These are phyloP conservation scores for Caprella mutica DNA, from an alignment of 2,888 invertebrate species.

Conservation along the genomic window DNA sequence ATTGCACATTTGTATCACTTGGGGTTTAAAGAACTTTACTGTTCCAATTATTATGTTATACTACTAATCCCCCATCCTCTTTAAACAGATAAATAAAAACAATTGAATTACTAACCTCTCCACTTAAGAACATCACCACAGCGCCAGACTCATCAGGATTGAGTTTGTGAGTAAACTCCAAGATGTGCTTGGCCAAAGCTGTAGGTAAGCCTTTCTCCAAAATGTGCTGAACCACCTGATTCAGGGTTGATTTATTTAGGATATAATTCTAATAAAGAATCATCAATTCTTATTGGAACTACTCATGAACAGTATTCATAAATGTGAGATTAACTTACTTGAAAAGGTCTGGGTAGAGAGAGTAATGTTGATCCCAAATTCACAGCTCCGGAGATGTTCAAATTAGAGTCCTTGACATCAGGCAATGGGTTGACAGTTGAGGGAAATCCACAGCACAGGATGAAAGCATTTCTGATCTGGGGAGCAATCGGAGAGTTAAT, in stretches of 20 bases:
- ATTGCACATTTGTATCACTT: no score
- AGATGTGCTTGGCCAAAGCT: conserved; percentile 15
- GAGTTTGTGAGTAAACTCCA: conserved; percentile 15
- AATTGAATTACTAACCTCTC: conserved; percentile 18
- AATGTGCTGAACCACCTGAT: conserved; percentile 26
- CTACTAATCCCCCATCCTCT: no score
- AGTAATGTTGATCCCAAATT: conserved; percentile 25
- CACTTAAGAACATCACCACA: conserved; percentile 25
- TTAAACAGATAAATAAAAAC: no score
- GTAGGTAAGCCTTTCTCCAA: conserved; percentile 9
- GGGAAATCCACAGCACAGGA: conserved; percentile 24
- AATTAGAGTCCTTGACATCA: not conserved
- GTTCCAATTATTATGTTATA: no score
- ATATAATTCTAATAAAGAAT: not conserved
- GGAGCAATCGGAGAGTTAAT: not conserved
- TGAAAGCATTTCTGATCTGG: conserved; percentile 27
- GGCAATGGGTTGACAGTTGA: conserved; percentile 22
- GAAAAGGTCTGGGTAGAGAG: conserved; percentile 29
- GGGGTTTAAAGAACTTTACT: no score
- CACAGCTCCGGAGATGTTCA: conserved; percentile 17
- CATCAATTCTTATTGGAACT: not conserved
- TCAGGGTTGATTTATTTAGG: not conserved
- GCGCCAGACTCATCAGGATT: conserved; percentile 10
- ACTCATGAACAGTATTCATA: not conserved
- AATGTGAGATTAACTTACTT: conserved; percentile 17